Evolutionary conservation across 2,888 invertebrate genomes (phyloP).

Genomic region (Sipha maydis): DNA sequence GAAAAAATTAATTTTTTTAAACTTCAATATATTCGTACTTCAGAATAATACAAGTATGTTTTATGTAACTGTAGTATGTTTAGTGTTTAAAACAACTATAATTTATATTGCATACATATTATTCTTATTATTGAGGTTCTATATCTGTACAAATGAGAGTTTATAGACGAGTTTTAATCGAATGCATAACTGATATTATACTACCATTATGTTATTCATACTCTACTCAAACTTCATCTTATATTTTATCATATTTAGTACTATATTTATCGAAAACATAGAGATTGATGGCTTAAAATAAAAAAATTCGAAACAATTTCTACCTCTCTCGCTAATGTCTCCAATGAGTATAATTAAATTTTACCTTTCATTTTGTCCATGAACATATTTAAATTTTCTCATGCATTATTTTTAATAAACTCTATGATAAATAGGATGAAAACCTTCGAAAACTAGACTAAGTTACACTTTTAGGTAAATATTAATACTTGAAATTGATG

Average conservation of each 20-base stretch:
- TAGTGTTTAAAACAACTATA: too few species aligned
- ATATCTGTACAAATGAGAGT: background rate
- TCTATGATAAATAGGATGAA: background rate
- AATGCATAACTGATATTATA: conserved; percentile 19
- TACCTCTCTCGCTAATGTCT: background rate
- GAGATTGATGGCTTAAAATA: background rate
- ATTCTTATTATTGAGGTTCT: too few species aligned
- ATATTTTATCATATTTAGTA: conserved; percentile 2
- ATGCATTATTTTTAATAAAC: background rate
- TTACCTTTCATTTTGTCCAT: background rate
- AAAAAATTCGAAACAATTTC: background rate
- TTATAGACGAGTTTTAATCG: conserved; percentile 31
- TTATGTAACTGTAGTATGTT: too few species aligned
- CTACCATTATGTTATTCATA: conserved; percentile 28
- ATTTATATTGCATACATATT: too few species aligned
- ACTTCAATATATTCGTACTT: too few species aligned
- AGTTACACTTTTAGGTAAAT: background rate
- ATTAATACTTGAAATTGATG: background rate
- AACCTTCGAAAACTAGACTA: background rate
- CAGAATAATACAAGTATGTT: too few species aligned
- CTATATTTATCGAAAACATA: conserved; percentile 11
- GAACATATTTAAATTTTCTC: background rate
- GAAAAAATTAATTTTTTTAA: too few species aligned
- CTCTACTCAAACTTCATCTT: conserved; percentile 4
- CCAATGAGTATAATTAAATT: background rate